Conservation (phyloP, 1,140 invertebrate species). For the Brachionus rotundiformis region DNA sequence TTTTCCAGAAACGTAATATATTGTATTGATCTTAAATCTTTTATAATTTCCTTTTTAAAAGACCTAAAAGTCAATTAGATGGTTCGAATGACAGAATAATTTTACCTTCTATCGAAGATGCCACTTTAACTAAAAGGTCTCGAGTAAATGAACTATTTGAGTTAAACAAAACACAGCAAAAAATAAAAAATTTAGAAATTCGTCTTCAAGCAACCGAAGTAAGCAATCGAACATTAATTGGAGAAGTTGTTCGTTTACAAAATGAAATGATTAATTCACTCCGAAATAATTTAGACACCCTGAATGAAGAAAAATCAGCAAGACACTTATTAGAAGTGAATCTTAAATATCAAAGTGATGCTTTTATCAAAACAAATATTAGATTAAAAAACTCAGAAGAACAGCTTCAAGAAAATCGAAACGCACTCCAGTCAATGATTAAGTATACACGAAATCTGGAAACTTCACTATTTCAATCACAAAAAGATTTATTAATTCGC, state of each 20-base stretch:
- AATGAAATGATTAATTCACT: conserved; percentile 58
- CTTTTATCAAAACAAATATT: conserved; percentile 58
- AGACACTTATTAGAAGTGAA: conserved; percentile 59
- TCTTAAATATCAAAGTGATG: conserved; percentile 58
- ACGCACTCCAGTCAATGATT: conserved; percentile 58
- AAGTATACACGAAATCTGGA: conserved; percentile 62
- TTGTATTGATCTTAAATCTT: too few species aligned
- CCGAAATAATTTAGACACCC: conserved; percentile 58
- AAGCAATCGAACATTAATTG: conserved; percentile 62
- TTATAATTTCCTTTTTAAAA: background rate
- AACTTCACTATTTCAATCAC: conserved; percentile 59
- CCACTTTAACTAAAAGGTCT: background rate
- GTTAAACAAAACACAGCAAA: conserved; percentile 21
- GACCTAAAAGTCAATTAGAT: background rate
- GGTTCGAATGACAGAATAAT: background rate
- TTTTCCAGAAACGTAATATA: conserved; percentile 3
- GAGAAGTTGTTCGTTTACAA: conserved; percentile 63
- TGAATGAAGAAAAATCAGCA: conserved; percentile 58
- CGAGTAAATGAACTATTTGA: background rate
- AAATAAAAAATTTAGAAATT: conserved; percentile 57
- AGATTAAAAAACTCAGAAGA: conserved; percentile 61
- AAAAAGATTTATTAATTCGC: conserved; percentile 58
- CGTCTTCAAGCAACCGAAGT: conserved; percentile 60
- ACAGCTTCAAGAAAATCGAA: conserved; percentile 59
- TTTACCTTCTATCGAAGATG: conserved; percentile 6